A percentile compares a stretch with the other conserved stretches of the same genome.
Evolutionary conservation across 2,888 invertebrate species (phyloP).

Genomic region (Carcina quercana): DNA sequence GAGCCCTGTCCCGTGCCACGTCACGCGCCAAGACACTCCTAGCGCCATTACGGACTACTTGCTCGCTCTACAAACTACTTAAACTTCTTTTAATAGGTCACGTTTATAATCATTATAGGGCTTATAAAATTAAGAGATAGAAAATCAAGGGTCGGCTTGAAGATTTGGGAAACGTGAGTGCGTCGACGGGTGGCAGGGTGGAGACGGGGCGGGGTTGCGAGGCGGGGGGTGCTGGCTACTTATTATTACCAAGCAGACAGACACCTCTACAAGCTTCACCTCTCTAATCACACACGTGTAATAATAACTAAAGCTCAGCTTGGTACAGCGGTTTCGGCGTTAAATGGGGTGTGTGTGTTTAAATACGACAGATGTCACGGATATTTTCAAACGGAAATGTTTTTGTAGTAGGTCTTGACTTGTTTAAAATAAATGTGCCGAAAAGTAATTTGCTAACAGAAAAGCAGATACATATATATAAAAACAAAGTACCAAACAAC

Average conservation of each 20-base stretch:
- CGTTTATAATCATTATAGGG: conserved; percentile 4
- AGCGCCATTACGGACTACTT: conserved; percentile 14
- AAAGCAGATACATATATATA: too few relatives aligned
- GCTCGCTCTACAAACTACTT: conserved; percentile 6
- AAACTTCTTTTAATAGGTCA: conserved; percentile 19
- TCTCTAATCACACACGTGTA: conserved; percentile 36
- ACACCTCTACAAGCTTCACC: too few relatives aligned
- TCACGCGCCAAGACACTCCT: conserved; percentile 28
- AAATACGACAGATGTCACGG: conserved; percentile 32
- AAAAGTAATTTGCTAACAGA: too few relatives aligned
- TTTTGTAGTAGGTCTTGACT: too few relatives aligned
- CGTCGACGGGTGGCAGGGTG: conserved; percentile 29
- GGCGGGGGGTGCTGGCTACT: conserved; percentile 45
- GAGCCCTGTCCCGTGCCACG: conserved; percentile 23
- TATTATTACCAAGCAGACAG: conserved; percentile 49
- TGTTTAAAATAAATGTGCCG: too few relatives aligned
- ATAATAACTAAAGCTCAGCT: conserved; percentile 29
- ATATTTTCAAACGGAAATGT: conserved; percentile 13
- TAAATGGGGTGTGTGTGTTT: conserved; percentile 27
- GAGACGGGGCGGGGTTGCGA: conserved; percentile 25
- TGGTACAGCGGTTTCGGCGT: conserved; percentile 26
- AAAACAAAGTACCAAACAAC: too few relatives aligned
- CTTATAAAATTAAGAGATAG: conserved; percentile 26
- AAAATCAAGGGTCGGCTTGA: conserved; percentile 25
- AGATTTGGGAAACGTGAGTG: conserved; percentile 33